These are phyloP conservation scores for Myoxocephalus aenaeus DNA, from an alignment of 2,797 vertebrate genomes.

Conservation along the genomic window DNA sequence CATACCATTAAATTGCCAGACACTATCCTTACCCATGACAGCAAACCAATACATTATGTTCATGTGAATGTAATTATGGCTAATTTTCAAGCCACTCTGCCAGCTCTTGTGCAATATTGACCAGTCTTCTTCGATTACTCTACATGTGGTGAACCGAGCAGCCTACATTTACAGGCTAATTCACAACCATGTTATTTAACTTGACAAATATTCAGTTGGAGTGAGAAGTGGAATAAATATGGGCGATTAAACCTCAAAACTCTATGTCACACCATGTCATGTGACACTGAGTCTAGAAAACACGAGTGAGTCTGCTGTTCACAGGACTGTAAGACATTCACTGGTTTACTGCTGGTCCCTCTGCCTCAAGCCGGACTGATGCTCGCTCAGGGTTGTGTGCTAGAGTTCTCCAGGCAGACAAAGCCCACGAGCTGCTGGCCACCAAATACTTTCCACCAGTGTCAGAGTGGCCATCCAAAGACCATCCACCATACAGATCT, in stretches of 20 bases:
- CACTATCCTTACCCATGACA: conserved; percentile 80
- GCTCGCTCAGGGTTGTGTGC: conserved; percentile 43
- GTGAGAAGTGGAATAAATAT: conserved; percentile 4
- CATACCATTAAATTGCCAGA: conserved; percentile 67
- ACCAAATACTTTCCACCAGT: conserved; percentile 65
- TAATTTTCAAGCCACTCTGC: conserved; percentile 74
- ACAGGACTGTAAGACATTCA: conserved; percentile 66
- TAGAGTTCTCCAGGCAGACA: conserved; percentile 33
- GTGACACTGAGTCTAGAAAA: conserved; percentile 54
- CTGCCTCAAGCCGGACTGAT: conserved; percentile 36
- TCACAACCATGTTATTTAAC: conserved; percentile 49
- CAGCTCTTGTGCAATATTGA: conserved; percentile 78
- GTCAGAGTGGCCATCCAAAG: conserved; percentile 66
- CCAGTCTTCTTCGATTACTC: conserved; percentile 68
- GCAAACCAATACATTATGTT: conserved; percentile 76
- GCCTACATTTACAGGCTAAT: conserved; percentile 51
- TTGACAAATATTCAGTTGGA: conserved; percentile 50
- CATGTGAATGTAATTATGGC: conserved; percentile 78
- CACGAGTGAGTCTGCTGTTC: conserved; percentile 53
- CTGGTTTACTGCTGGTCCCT: conserved; percentile 61
- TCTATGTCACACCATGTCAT: conserved; percentile 22
- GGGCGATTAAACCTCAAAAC: conserved; percentile 46
- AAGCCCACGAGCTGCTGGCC: conserved; percentile 50
- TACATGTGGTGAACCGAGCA: conserved; percentile 40
- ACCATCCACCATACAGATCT: conserved; percentile 50